Conservation (phyloP, 2,797 vertebrate genomes). For the Lophius americanus region DNA sequence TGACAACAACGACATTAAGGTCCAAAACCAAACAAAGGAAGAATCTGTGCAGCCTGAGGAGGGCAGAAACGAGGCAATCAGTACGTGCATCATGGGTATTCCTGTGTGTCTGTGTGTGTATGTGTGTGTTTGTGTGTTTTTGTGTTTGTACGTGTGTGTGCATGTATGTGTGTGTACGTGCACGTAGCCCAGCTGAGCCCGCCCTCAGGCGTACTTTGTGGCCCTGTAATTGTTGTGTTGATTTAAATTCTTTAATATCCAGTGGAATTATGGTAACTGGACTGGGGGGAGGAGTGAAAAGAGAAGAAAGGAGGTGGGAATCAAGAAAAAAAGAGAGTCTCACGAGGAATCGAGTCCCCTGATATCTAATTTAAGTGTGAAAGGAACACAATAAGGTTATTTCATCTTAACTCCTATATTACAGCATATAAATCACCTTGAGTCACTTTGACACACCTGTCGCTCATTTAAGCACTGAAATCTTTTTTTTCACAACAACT, state of each 20-base stretch:
- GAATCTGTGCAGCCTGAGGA: slow-evolving; percentile 22
- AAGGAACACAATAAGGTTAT: slow-evolving; percentile 6
- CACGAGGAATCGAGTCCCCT: slow-evolving; percentile 24
- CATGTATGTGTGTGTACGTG: slow-evolving; percentile 16
- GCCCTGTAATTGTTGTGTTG: slow-evolving; percentile 74
- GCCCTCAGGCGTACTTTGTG: slow-evolving; percentile 64
- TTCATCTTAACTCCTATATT: no score
- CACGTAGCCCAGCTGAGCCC: slow-evolving; percentile 59
- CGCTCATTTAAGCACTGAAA: not conserved
- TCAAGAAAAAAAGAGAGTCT: slow-evolving; percentile 10
- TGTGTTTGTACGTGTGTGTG: slow-evolving; percentile 15
- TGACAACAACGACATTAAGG: not conserved
- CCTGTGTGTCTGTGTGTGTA: slow-evolving; percentile 6
- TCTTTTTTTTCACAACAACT: not conserved
- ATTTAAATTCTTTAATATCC: slow-evolving; percentile 82
- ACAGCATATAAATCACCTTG: no score
- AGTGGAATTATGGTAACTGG: slow-evolving; percentile 56
- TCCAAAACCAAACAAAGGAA: slow-evolving; percentile 8
- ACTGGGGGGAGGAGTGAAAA: slow-evolving; percentile 17
- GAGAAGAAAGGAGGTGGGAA: slow-evolving; percentile 10
- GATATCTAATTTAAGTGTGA: slow-evolving; percentile 32
- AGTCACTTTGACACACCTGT: no score
- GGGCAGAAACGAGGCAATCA: slow-evolving; percentile 17
- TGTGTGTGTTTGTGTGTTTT: slow-evolving; percentile 3
- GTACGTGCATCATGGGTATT: not conserved